These are phyloP conservation scores for Hyles vespertilio DNA, from an alignment of 1,140 invertebrate species.

Conservation along the genomic window DNA sequence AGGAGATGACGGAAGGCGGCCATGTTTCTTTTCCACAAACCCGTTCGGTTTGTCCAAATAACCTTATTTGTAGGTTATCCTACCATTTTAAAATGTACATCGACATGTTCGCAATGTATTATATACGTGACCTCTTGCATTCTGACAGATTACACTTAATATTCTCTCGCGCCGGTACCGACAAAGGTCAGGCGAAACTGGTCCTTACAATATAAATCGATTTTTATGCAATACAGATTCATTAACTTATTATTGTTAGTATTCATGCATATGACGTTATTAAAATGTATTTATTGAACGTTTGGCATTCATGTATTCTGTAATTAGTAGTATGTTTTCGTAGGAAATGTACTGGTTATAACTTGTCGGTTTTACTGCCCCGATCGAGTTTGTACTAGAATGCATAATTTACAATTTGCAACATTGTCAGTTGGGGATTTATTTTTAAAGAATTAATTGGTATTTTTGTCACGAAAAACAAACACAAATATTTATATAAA, in stretches of 20 bases:
- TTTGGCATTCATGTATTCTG: not conserved
- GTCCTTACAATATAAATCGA: constrained; percentile 46
- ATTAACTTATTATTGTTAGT: constrained; percentile 46
- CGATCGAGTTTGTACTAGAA: too few species aligned
- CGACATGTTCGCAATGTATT: not conserved
- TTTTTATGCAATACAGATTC: constrained; percentile 53
- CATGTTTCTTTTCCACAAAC: constrained; percentile 1
- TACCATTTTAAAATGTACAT: not conserved
- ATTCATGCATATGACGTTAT: constrained; percentile 43
- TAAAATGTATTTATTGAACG: constrained; percentile 3
- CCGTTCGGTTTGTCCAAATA: not conserved
- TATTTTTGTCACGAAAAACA: constrained; percentile 5
- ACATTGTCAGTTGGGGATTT: too few species aligned
- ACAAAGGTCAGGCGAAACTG: constrained; percentile 50
- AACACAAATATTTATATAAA: constrained; percentile 11
- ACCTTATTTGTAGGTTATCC: constrained; percentile 4
- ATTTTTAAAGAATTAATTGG: not conserved
- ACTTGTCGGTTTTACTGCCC: too few species aligned
- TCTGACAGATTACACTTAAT: constrained; percentile 30
- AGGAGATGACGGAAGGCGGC: constrained; percentile 4
- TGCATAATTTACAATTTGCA: too few species aligned
- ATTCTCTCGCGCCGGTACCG: constrained; percentile 26
- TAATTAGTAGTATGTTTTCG: not conserved
- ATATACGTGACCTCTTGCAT: constrained; percentile 16
- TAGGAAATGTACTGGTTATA: not conserved